Evolutionary conservation across 2,888 invertebrate genomes (phyloP), one percentile per base, ranked within the genome.

Genomic region (Hypsopygia costalis): DNA sequence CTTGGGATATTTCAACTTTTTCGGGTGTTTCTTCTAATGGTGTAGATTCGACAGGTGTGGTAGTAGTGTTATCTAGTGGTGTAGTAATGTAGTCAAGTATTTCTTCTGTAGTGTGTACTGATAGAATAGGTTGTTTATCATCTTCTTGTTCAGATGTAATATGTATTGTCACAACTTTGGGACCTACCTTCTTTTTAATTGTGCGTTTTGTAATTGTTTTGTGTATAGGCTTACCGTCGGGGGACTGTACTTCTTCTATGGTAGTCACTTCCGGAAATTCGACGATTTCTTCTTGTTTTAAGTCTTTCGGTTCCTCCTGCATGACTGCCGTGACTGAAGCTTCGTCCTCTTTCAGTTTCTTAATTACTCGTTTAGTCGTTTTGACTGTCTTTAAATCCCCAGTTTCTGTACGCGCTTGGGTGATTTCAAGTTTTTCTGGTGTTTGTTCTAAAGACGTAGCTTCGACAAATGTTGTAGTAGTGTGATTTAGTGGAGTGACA

Each of bases 291-390:
- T 36, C 43, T 3, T 44, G 39, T 1, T 43, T 12, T 34, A 43
- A 41, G 11, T 48, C 35, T 21, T 42, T 47, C 3, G 44, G 43
- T 38, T 67, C 35, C 58, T 68, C 28, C n/a, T n/a, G n/a, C n/a
- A n/a, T 42, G 0, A 81, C 67, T 0, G 71, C 77, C 0, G 72
- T 76, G 0, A 72, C 54, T 0, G 80, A 75, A 1, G 52, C 55
- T 35, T 80, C 71, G 11, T 72, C 76, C 1, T 82, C 78, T 38
- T 77, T 16, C 16, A 3, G 2, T 16, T 16, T 16, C 16, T 16
- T 16, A 16, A 16, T 16, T 4, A 16, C 16, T 4, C 16, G 2
- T 16, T 16, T 16, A 16, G 16, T 16, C 4, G 16, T 16, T 16
- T 16, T 16, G 3, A 16, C 16, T 4, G 16, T 16, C 16, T 16